phyloP scores from a whole-genome alignment of 2,888 invertebrate species.

The Carcina quercana region DNA sequence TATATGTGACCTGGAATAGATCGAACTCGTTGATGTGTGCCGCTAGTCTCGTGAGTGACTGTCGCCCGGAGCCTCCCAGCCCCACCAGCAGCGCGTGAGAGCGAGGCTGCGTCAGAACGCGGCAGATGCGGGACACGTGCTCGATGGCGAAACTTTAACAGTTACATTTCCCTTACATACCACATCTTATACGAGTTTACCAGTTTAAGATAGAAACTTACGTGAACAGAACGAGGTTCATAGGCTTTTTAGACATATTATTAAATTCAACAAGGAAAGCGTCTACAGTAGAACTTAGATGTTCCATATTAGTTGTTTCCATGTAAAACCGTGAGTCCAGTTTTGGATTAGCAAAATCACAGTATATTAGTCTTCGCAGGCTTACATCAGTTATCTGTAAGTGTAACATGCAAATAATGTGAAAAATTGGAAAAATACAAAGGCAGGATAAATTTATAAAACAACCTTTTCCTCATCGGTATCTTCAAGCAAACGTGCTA shows the following conservation, averaged over 20 bases:
- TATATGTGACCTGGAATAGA: constrained; percentile 74
- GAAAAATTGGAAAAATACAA: background rate
- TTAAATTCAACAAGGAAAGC: constrained; percentile 93
- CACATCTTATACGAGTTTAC: background rate
- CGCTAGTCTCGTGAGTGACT: constrained; percentile 91
- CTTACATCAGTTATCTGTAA: constrained; percentile 84
- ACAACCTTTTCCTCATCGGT: constrained; percentile 29
- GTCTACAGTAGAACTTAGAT: constrained; percentile 87
- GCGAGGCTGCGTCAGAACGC: constrained; percentile 93
- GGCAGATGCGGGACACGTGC: constrained; percentile 92
- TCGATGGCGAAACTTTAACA: constrained; percentile 89
- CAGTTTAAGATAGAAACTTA: constrained; percentile 30
- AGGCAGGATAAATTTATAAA: background rate
- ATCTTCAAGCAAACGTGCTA: constrained; percentile 74
- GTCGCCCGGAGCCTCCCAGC: constrained; percentile 94
- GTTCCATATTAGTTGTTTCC: constrained; percentile 89
- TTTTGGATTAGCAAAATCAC: constrained; percentile 96
- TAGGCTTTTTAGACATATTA: constrained; percentile 96
- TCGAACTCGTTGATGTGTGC: constrained; percentile 97
- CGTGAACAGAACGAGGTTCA: constrained; percentile 94
- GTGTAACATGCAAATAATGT: background rate
- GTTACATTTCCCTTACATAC: background rate
- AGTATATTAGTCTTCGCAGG: constrained; percentile 90
- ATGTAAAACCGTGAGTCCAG: constrained; percentile 91
- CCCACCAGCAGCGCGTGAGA: constrained; percentile 94